Conservation (phyloP, 2,888 invertebrate species). For the Phengaris alcon region DNA sequence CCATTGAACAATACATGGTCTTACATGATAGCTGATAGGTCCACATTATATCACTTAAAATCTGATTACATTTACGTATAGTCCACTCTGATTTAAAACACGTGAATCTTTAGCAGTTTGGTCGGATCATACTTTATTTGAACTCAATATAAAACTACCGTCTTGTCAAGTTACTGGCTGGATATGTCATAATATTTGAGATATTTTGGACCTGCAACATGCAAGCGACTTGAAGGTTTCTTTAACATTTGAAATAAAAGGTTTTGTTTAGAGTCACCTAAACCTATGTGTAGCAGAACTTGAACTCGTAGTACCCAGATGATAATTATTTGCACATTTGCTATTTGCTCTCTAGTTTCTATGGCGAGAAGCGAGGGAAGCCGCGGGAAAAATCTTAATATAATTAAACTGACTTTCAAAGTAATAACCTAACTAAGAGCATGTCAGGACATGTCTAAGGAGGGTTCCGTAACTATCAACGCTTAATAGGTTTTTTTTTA, state of each 20-base stretch:
- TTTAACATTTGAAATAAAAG: neutral
- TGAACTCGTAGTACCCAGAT: too few relatives aligned
- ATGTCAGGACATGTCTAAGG: too few relatives aligned
- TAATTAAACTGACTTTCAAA: too few relatives aligned
- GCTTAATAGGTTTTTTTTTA: too few relatives aligned
- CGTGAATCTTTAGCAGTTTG: neutral
- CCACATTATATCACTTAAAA: conserved; percentile 8
- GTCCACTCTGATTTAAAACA: neutral
- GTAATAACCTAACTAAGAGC: too few relatives aligned
- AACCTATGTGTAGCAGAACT: neutral
- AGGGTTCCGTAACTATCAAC: too few relatives aligned
- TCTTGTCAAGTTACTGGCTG: neutral
- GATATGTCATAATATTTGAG: neutral
- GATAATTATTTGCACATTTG: too few relatives aligned
- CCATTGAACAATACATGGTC: neutral
- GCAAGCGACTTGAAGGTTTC: neutral
- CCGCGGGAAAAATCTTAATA: neutral
- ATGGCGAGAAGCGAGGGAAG: neutral
- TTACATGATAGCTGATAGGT: conserved; percentile 8
- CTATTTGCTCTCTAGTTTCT: too few relatives aligned
- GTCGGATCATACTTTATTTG: too few relatives aligned
- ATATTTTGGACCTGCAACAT: neutral
- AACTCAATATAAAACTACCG: too few relatives aligned
- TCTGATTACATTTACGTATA: neutral
- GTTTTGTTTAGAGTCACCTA: neutral